A percentile compares a stretch with the other conserved stretches of the same genome.
Conservation (phyloP, 2,888 invertebrate species). For the Luperina nickerlii region DNA sequence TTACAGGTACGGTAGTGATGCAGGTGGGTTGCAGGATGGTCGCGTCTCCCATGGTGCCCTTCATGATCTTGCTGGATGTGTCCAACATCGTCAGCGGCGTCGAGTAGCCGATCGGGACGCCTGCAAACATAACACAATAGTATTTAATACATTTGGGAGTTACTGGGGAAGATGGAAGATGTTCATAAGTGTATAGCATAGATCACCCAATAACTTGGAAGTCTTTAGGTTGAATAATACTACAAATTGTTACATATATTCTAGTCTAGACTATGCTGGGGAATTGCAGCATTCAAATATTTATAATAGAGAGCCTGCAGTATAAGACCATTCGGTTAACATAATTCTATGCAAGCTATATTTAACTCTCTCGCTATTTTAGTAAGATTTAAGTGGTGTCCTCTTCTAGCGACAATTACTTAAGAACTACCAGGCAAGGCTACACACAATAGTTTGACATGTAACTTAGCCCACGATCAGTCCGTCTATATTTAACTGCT, state of each 20-base stretch:
- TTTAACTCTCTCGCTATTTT: not conserved
- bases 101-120: constrained; percentile 98
- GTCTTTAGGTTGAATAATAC: not conserved
- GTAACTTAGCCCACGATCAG: constrained; percentile 17
- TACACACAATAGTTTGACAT: not conserved
- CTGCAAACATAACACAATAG: constrained; percentile 79
- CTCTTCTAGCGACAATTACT: not conserved
- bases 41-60: constrained; percentile 98
- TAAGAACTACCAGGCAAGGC: constrained; percentile 24
- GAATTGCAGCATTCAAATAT: not conserved
- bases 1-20: constrained; percentile 98
- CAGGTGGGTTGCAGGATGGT: constrained; percentile 97
- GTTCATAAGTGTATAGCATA: not conserved
- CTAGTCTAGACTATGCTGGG: not conserved
- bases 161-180: not conserved
- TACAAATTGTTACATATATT: not conserved
- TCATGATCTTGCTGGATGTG: constrained; percentile 98
- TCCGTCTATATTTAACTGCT: constrained; percentile 32
- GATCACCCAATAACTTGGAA: not conserved
- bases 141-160: not conserved
- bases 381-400: not conserved
- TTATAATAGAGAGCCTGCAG: not conserved
- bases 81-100: constrained; percentile 98
- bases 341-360: not conserved
- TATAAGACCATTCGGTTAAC: not conserved